Percentiles rank a stretch among this genome's conserved stretches.
phyloP scores from a whole-genome alignment of 1,140 invertebrate genomes.

The Rhopalosiphum padi region DNA sequence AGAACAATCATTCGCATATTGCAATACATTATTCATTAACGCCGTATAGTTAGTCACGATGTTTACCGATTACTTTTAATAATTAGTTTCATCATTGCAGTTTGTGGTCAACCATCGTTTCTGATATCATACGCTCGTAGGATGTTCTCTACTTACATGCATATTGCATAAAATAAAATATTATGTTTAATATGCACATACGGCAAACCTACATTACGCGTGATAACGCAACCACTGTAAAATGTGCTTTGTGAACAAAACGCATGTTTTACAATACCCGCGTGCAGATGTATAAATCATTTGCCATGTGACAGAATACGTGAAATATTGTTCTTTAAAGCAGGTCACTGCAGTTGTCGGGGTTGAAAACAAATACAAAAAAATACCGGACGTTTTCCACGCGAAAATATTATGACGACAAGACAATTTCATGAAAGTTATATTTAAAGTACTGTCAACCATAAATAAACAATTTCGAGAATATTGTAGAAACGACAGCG shows the following conservation, averaged over 20 bases:
- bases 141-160: too few relatives aligned
- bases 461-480: slow-evolving; percentile 21
- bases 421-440: not conserved
- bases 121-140: not conserved
- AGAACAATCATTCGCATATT: not conserved
- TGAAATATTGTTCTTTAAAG: slow-evolving; percentile 31
- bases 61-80: not conserved
- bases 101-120: not conserved
- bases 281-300: slow-evolving; percentile 8
- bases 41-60: too few relatives aligned
- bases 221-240: not conserved
- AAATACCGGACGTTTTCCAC: not conserved
- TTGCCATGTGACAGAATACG: too few relatives aligned
- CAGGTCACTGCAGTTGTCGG: not conserved
- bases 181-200: too few relatives aligned
- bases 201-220: too few relatives aligned
- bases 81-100: not conserved
- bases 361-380: not conserved
- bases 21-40: too few relatives aligned
- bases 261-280: not conserved
- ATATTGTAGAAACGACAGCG: slow-evolving; percentile 17
- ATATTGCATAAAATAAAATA: too few relatives aligned
- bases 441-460: slow-evolving; percentile 14
- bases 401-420: not conserved
- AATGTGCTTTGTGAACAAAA: not conserved